These are phyloP conservation scores for Antrozous pallidus DNA, from an alignment of 2,797 vertebrate species.

Conservation along the genomic window DNA sequence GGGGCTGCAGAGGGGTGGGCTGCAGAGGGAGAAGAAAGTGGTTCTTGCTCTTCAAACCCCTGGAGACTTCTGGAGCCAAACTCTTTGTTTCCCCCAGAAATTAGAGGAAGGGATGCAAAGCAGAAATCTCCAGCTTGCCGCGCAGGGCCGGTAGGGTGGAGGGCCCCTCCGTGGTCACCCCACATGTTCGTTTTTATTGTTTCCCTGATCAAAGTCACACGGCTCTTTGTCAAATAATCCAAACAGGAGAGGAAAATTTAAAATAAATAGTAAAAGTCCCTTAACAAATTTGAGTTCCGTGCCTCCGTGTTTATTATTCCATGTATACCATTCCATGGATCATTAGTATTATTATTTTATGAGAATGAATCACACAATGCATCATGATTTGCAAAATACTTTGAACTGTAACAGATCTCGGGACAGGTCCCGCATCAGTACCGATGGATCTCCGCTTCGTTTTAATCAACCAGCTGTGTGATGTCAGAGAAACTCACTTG, in stretches of 20 bases:
- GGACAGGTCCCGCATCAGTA: neutral
- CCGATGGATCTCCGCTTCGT: neutral
- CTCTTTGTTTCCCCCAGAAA: neutral
- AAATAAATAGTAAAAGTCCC: neutral
- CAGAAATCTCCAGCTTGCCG: neutral
- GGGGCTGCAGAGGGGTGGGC: neutral
- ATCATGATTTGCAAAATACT: conserved; percentile 10
- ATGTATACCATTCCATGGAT: neutral
- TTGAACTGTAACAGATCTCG: neutral
- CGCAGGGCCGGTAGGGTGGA: neutral
- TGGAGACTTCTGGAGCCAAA: neutral
- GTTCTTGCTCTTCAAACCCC: neutral
- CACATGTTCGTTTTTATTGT: neutral
- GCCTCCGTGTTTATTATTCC: conserved; percentile 4
- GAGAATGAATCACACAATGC: neutral
- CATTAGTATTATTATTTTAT: neutral
- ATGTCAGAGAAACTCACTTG: neutral
- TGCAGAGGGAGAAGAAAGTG: neutral
- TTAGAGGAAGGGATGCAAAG: neutral
- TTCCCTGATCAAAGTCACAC: neutral
- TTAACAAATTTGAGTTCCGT: neutral
- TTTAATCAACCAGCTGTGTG: neutral
- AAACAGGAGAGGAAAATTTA: neutral
- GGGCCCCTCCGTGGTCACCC: neutral
- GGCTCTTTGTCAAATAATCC: neutral